phyloP scores from a whole-genome alignment of 2,113 vertebrate species.

The Centropus unirufus region DNA sequence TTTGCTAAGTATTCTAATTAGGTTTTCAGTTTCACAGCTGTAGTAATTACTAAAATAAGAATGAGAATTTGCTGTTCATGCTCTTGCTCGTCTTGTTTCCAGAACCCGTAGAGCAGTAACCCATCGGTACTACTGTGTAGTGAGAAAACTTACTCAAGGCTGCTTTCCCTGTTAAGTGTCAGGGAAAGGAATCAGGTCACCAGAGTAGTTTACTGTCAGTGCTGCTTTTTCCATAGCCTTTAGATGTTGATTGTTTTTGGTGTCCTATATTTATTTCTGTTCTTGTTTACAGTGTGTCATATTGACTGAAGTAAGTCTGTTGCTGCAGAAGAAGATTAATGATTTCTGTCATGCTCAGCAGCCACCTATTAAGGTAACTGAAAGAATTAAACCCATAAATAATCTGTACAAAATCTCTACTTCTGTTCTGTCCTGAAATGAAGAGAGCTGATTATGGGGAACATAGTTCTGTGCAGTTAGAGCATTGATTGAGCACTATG shows the following conservation, averaged over 20 bases:
- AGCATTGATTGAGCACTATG: not conserved
- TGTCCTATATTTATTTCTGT: conserved; percentile 27
- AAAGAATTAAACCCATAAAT: not conserved
- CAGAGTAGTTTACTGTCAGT: not conserved
- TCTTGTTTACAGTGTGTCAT: conserved; percentile 88
- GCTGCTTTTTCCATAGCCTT: not conserved
- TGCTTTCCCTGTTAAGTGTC: not conserved
- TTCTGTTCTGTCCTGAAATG: not conserved
- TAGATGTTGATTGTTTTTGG: not conserved
- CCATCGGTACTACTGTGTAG: not conserved
- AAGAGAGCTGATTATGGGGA: not conserved
- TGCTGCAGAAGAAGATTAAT: conserved; percentile 89
- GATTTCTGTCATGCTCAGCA: conserved; percentile 89
- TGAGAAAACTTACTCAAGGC: not conserved
- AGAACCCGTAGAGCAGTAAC: not conserved
- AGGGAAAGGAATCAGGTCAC: not conserved
- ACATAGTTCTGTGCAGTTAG: not conserved
- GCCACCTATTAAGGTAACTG: conserved; percentile 91
- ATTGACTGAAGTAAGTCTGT: conserved; percentile 87
- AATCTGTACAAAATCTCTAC: not conserved
- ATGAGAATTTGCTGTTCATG: not conserved
- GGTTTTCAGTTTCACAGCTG: not conserved
- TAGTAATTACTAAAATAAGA: not conserved
- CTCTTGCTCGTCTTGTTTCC: not conserved
- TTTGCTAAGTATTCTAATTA: not conserved